phyloP scores from a whole-genome alignment of 2,113 vertebrate genomes.

The Struthidea cinerea region DNA sequence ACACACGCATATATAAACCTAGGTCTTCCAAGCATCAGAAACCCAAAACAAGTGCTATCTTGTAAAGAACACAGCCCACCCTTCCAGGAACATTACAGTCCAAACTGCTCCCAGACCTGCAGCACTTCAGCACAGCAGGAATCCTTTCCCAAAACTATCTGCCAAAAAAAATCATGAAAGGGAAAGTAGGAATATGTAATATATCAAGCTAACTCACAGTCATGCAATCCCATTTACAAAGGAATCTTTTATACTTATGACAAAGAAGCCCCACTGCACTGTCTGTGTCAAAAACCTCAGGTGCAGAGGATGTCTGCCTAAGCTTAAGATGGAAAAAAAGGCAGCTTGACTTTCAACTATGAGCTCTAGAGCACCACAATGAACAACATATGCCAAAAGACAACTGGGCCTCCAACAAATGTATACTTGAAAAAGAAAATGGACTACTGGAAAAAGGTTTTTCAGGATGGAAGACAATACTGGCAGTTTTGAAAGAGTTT shows the following conservation, averaged over 20 bases:
- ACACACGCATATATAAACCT: background rate
- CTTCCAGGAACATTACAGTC: background rate
- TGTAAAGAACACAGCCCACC: background rate
- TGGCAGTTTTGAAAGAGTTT: background rate
- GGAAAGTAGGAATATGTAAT: background rate
- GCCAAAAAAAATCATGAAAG: background rate
- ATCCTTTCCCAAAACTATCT: background rate
- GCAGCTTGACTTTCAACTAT: background rate
- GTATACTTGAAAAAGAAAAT: background rate
- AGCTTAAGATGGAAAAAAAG: background rate
- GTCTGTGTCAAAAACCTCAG: background rate
- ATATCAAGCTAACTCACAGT: background rate
- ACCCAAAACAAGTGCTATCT: background rate
- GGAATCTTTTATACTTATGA: background rate
- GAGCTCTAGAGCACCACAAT: background rate
- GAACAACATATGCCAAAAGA: background rate
- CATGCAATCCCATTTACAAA: background rate
- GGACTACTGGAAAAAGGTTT: background rate
- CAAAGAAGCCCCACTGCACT: background rate
- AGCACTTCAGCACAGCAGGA: background rate
- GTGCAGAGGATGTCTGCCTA: background rate
- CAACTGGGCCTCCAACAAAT: background rate
- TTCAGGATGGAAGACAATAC: background rate
- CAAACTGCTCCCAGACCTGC: background rate
- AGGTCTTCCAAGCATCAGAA: background rate